Percentiles rank a stretch among this genome's conserved stretches.
Conservation (phyloP, 2,888 invertebrate genomes). For the Perithous albicinctus region DNA sequence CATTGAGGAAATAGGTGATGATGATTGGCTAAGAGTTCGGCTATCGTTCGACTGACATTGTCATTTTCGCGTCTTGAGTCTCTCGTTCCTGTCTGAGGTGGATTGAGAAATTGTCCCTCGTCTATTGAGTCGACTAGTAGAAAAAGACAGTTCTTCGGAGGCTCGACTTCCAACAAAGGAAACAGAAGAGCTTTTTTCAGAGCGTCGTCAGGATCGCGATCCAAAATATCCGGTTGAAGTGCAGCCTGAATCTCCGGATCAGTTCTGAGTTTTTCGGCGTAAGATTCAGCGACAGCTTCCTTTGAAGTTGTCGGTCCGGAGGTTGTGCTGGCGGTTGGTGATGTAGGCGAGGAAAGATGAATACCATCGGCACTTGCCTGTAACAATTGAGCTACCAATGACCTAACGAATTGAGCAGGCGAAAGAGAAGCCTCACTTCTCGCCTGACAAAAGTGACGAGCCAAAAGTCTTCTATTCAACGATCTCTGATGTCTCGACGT, state of each 20-base stretch:
- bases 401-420: slow-evolving; percentile 93
- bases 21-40: slow-evolving; percentile 94
- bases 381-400: slow-evolving; percentile 93
- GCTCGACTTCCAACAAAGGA: slow-evolving; percentile 94
- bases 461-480: slow-evolving; percentile 92
- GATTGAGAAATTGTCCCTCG: slow-evolving; percentile 87
- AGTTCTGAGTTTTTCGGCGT: slow-evolving; percentile 91
- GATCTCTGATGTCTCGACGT: slow-evolving; percentile 90
- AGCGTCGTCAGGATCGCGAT: slow-evolving; percentile 96
- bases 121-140: slow-evolving; percentile 97
- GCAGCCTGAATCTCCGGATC: slow-evolving; percentile 94
- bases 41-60: slow-evolving; percentile 88
- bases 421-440: slow-evolving; percentile 94
- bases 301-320: slow-evolving; percentile 87
- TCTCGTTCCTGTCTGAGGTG: slow-evolving; percentile 84
- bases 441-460: slow-evolving; percentile 95
- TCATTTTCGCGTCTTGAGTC: slow-evolving; percentile 83
- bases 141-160: slow-evolving; percentile 94
- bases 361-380: slow-evolving; percentile 85
- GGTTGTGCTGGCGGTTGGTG: slow-evolving; percentile 83
- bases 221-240: slow-evolving; percentile 92
- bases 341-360: slow-evolving; percentile 75
- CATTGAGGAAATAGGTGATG: slow-evolving; percentile 97
- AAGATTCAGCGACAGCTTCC: slow-evolving; percentile 91
- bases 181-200: slow-evolving; percentile 95